Conservation (phyloP, 2,888 invertebrate species). For the Parochlus steinenii region DNA sequence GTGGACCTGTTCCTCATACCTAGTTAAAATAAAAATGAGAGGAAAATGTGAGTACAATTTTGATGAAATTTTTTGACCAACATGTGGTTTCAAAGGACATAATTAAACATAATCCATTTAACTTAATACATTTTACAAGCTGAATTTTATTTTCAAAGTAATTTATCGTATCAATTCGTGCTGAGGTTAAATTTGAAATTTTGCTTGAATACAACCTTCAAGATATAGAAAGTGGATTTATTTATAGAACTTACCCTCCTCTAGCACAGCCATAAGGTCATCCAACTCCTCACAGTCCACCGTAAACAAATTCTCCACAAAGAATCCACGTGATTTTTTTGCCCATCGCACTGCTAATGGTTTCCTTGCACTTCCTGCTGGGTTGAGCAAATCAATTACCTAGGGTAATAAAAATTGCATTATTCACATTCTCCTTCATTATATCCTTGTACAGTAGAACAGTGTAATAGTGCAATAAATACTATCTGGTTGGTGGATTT, state of each 20-base stretch:
- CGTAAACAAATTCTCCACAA: conserved; percentile 90
- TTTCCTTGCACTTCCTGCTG: conserved; percentile 55
- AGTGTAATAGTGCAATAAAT: too few relatives aligned
- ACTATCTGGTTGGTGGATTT: too few relatives aligned
- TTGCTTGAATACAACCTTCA: not conserved
- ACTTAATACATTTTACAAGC: too few relatives aligned
- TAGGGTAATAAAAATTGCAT: conserved; percentile 30
- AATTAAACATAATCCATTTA: too few relatives aligned
- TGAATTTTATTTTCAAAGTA: too few relatives aligned
- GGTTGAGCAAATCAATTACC: conserved; percentile 89
- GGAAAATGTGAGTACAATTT: too few relatives aligned
- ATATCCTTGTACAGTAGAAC: too few relatives aligned
- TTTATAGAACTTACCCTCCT: conserved; percentile 54
- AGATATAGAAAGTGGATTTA: not conserved
- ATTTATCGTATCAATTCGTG: too few relatives aligned
- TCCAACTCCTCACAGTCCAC: conserved; percentile 88
- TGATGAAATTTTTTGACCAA: too few relatives aligned
- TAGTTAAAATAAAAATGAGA: conserved; percentile 25
- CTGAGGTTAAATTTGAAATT: too few relatives aligned
- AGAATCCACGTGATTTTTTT: conserved; percentile 81
- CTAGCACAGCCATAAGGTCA: conserved; percentile 80
- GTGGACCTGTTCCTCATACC: conserved; percentile 82
- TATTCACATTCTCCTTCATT: too few relatives aligned
- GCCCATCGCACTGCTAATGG: conserved; percentile 86
- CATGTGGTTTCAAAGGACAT: too few relatives aligned